A percentile compares a stretch with the other conserved stretches of the same genome.
Evolutionary conservation across 2,113 vertebrate species (phyloP).

Genomic region (Puma concolor): DNA sequence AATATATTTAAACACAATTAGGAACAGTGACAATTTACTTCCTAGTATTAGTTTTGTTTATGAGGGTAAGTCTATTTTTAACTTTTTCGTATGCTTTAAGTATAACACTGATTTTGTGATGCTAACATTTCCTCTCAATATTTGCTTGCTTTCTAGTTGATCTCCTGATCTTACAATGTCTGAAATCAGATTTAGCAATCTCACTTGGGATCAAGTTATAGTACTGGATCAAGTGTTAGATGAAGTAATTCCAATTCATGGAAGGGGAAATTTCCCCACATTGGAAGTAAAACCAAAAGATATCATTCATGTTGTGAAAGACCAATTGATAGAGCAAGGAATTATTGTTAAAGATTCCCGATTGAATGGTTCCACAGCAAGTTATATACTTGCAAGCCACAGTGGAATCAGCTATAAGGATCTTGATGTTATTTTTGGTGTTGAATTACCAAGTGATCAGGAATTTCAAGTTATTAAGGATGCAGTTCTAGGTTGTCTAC

Average conservation of each 20-base stretch:
- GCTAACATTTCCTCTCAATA: slow-evolving; percentile 65
- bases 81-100: slow-evolving; percentile 39
- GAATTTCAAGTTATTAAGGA: slow-evolving; percentile 97
- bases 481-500: slow-evolving; percentile 92
- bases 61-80: slow-evolving; percentile 18
- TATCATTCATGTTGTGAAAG: slow-evolving; percentile 93
- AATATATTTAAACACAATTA: background rate
- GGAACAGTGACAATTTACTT: slow-evolving; percentile 1
- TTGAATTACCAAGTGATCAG: slow-evolving; percentile 92
- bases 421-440: slow-evolving; percentile 96
- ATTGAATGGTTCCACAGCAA: slow-evolving; percentile 97
- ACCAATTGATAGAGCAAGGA: slow-evolving; percentile 91
- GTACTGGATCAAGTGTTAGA: slow-evolving; percentile 92
- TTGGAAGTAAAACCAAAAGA: slow-evolving; percentile 95
- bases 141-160: slow-evolving; percentile 73
- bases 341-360: slow-evolving; percentile 93
- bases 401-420: slow-evolving; percentile 96
- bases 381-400: slow-evolving; percentile 94
- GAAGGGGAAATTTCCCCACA: slow-evolving; percentile 97
- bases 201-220: slow-evolving; percentile 94
- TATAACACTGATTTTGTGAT: slow-evolving; percentile 6
- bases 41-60: slow-evolving; percentile 13
- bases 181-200: slow-evolving; percentile 93
- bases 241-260: slow-evolving; percentile 95
- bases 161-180: slow-evolving; percentile 89